phyloP scores from a whole-genome alignment of 2,888 invertebrate genomes.

The Clivina fossor region DNA sequence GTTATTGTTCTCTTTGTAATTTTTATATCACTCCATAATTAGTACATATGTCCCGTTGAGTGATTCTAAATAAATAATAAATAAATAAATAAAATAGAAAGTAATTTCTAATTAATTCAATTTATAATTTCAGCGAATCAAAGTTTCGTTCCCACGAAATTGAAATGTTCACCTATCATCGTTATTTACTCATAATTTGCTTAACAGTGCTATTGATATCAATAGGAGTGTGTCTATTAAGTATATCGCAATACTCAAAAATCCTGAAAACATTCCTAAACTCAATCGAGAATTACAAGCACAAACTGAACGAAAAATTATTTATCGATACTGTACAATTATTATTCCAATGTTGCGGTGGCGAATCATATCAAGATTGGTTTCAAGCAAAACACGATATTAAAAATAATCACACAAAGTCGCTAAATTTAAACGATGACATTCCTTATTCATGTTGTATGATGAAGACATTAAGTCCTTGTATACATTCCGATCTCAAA shows the following conservation, averaged over 20 bases:
- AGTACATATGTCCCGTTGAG: too few species aligned
- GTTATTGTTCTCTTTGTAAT: too few species aligned
- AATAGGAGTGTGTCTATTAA: neutral
- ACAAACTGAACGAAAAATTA: slow-evolving; percentile 38
- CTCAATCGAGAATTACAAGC: slow-evolving; percentile 37
- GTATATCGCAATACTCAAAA: neutral
- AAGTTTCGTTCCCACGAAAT: slow-evolving; percentile 1
- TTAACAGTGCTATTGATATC: neutral
- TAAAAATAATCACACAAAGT: neutral
- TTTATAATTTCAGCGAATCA: too few species aligned
- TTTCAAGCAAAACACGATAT: slow-evolving; percentile 31
- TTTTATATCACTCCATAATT: too few species aligned
- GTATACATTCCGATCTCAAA: slow-evolving; percentile 41
- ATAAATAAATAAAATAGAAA: too few species aligned
- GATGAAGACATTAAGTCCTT: slow-evolving; percentile 36
- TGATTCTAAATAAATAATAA: too few species aligned
- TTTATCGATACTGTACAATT: slow-evolving; percentile 44
- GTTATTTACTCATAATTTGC: slow-evolving; percentile 12
- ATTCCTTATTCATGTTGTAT: slow-evolving; percentile 45
- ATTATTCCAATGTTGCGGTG: slow-evolving; percentile 45
- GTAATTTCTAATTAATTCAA: too few species aligned
- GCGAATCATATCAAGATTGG: slow-evolving; percentile 43
- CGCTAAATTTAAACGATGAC: slow-evolving; percentile 19
- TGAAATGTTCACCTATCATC: slow-evolving; percentile 13
- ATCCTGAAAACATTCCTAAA: slow-evolving; percentile 22